phyloP scores from a whole-genome alignment of 2,797 vertebrate genomes.

The Apogon talboti region DNA sequence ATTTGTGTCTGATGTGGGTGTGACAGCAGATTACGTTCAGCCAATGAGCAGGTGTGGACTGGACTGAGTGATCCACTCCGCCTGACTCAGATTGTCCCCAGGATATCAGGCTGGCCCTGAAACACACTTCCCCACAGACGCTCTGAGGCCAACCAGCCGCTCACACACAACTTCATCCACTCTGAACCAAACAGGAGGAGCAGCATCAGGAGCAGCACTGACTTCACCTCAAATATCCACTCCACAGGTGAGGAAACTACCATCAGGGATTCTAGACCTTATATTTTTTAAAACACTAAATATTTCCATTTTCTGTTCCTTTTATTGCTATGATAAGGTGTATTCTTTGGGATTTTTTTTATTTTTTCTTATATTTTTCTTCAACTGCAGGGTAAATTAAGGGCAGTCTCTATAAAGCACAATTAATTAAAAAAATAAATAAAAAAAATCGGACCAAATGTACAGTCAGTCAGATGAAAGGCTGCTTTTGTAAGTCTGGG shows the following conservation, averaged over 20 bases:
- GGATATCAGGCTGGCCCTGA: slow-evolving; percentile 42
- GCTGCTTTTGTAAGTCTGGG: slow-evolving; percentile 7
- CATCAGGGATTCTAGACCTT: too few relatives aligned
- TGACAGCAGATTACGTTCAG: slow-evolving; percentile 61
- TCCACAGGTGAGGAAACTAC: slow-evolving; percentile 55
- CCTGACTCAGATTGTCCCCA: slow-evolving; percentile 56
- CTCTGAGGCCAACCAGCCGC: slow-evolving; percentile 15
- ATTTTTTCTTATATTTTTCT: not conserved
- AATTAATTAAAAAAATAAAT: accelerated
- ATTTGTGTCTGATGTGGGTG: slow-evolving; percentile 50
- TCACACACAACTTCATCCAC: not conserved
- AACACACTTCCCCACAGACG: slow-evolving; percentile 38
- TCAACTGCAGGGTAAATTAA: not conserved
- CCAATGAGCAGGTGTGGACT: slow-evolving; percentile 66
- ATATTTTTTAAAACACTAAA: too few relatives aligned
- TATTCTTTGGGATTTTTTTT: not conserved
- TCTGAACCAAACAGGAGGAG: not conserved
- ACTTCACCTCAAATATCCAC: not conserved
- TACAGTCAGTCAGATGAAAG: not conserved
- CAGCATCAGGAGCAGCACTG: not conserved
- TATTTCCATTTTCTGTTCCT: too few relatives aligned
- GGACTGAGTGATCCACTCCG: slow-evolving; percentile 41
- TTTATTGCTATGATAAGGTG: not conserved
- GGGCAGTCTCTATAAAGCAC: not conserved
- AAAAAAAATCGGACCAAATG: not conserved